These are phyloP conservation scores for Apodemus sylvaticus DNA, from an alignment of 2,113 vertebrate genomes.

Conservation along the genomic window DNA sequence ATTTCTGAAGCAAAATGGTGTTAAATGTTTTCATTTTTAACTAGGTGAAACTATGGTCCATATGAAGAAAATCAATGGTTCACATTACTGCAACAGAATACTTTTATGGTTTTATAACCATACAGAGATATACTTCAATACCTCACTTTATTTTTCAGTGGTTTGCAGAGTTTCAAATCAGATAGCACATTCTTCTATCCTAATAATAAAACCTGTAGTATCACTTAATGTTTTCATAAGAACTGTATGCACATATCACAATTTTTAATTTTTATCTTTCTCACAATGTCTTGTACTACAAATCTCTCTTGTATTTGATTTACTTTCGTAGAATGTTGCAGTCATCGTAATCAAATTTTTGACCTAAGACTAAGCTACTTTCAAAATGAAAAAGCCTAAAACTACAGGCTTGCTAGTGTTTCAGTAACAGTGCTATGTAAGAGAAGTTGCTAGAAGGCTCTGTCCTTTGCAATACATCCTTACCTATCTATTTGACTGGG, in stretches of 20 bases:
- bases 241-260: not conserved
- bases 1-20: not conserved
- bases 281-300: not conserved
- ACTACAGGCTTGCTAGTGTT: not conserved
- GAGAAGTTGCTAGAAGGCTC: not conserved
- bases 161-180: not conserved
- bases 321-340: not conserved
- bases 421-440: not conserved
- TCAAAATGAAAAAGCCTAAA: not conserved
- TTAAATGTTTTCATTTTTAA: constrained; percentile 18
- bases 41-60: not conserved
- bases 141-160: not conserved
- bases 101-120: not conserved
- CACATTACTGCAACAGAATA: not conserved
- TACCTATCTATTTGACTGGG: too few species aligned
- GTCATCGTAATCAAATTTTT: not conserved
- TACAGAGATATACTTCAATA: not conserved
- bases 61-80: not conserved
- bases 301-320: not conserved
- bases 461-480: not conserved
- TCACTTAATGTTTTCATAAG: not conserved
- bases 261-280: not conserved
- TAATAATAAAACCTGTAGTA: not conserved
- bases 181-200: not conserved
- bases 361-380: not conserved